Evolutionary conservation across 1,140 invertebrate species (phyloP).

Genomic region (Anoplophora glabripennis): DNA sequence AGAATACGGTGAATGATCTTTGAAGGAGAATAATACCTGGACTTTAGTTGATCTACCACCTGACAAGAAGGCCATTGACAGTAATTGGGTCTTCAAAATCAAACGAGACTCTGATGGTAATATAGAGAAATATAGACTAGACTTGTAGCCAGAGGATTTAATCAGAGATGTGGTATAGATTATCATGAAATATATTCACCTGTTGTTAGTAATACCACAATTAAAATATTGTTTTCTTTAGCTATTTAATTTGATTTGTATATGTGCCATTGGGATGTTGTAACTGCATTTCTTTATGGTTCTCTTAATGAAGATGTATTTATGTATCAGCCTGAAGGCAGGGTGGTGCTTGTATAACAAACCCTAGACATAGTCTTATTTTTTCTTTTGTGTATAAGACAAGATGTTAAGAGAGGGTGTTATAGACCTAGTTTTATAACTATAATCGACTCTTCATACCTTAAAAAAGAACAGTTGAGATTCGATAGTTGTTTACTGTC

Average conservation of each 20-base stretch:
- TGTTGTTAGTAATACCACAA: slow-evolving; percentile 35
- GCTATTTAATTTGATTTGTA: slow-evolving; percentile 27
- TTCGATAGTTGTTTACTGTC: too few relatives aligned
- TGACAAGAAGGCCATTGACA: slow-evolving; percentile 31
- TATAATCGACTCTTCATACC: too few relatives aligned
- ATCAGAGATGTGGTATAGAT: slow-evolving; percentile 38
- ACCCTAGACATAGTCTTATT: too few relatives aligned
- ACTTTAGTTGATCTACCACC: slow-evolving; percentile 29
- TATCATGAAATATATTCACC: slow-evolving; percentile 45
- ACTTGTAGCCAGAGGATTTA: slow-evolving; percentile 48
- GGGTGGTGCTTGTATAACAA: slow-evolving; percentile 1
- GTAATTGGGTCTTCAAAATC: slow-evolving; percentile 18
- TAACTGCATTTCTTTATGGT: slow-evolving; percentile 33
- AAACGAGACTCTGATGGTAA: slow-evolving; percentile 5
- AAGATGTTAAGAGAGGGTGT: too few relatives aligned
- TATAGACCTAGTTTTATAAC: too few relatives aligned
- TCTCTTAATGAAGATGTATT: slow-evolving; percentile 29
- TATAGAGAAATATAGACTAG: slow-evolving; percentile 43
- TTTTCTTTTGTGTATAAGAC: too few relatives aligned
- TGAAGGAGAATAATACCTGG: slow-evolving; percentile 45
- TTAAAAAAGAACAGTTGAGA: too few relatives aligned
- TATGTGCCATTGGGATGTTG: slow-evolving; percentile 40
- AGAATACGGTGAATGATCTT: slow-evolving; percentile 34
- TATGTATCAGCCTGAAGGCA: slow-evolving; percentile 27
- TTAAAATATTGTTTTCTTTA: slow-evolving; percentile 41